These are phyloP conservation scores for Myrmecobius fasciatus DNA, from an alignment of 2,113 vertebrate genomes.

Conservation along the genomic window DNA sequence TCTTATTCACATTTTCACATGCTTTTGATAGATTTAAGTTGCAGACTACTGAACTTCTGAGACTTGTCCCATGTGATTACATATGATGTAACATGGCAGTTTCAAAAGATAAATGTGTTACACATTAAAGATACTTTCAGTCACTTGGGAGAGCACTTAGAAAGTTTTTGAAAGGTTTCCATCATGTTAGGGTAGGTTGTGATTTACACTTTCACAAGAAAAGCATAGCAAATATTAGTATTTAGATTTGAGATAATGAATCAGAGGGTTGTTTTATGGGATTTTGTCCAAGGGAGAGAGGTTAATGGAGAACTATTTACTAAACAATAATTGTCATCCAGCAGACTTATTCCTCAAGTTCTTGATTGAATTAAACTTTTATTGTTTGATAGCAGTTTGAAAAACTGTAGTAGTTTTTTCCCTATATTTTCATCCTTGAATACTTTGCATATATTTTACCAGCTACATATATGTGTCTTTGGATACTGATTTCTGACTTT, in stretches of 20 bases:
- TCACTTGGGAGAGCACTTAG: conserved; percentile 51
- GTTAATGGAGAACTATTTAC: background rate
- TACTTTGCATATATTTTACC: conserved; percentile 10
- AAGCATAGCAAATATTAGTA: background rate
- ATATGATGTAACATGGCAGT: conserved; percentile 57
- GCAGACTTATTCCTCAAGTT: background rate
- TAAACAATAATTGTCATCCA: background rate
- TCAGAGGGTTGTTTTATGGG: background rate
- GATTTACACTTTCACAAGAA: background rate
- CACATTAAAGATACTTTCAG: conserved; percentile 54
- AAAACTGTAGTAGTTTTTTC: background rate
- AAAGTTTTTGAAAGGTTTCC: conserved; percentile 50
- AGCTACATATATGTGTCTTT: background rate
- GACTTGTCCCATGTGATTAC: conserved; percentile 54
- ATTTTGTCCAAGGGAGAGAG: background rate
- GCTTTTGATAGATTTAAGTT: conserved; percentile 45
- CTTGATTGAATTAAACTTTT: conserved; percentile 28
- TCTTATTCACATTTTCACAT: conserved; percentile 45
- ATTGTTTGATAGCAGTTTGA: conserved; percentile 11
- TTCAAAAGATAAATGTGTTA: conserved; percentile 69
- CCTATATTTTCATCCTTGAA: background rate
- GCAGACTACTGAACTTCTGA: conserved; percentile 46
- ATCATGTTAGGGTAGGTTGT: conserved; percentile 24
- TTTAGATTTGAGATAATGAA: background rate
- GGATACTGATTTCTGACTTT: background rate